Percentiles rank a stretch among this genome's conserved stretches.
Evolutionary conservation across 2,113 vertebrate species (phyloP).

Genomic region (Bucco capensis): DNA sequence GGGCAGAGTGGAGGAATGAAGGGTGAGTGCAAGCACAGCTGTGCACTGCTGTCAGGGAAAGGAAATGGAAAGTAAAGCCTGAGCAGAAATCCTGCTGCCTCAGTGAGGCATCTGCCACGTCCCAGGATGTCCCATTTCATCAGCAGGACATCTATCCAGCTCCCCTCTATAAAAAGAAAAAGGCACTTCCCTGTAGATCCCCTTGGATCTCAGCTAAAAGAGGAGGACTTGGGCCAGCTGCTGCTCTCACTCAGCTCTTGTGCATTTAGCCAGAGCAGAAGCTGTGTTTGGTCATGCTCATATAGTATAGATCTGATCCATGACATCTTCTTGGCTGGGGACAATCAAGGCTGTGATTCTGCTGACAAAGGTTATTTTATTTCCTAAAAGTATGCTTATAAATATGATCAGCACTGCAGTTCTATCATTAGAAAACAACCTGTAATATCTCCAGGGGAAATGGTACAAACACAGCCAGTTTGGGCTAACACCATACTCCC

Average conservation of each 20-base stretch:
- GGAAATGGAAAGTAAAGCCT: background rate
- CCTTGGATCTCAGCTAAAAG: background rate
- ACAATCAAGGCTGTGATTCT: background rate
- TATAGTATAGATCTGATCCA: background rate
- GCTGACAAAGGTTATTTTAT: background rate
- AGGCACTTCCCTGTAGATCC: background rate
- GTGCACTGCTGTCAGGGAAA: background rate
- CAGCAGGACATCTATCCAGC: background rate
- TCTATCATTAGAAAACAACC: background rate
- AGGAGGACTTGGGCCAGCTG: background rate
- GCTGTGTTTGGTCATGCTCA: background rate
- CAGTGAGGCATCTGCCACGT: background rate
- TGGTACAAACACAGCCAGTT: background rate
- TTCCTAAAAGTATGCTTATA: background rate
- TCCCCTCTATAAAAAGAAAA: slow-evolving; percentile 31
- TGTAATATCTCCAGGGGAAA: background rate
- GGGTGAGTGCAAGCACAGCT: background rate
- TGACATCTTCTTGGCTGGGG: background rate
- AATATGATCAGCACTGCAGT: background rate
- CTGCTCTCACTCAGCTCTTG: background rate
- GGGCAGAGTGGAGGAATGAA: slow-evolving; percentile 4
- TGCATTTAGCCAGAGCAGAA: background rate
- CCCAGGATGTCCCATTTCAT: slow-evolving; percentile 23
- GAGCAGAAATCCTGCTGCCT: background rate
- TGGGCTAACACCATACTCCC: background rate